Base-by-base conservation (phyloP, 2,888 invertebrate species). In the Clivina fossor region DNA sequence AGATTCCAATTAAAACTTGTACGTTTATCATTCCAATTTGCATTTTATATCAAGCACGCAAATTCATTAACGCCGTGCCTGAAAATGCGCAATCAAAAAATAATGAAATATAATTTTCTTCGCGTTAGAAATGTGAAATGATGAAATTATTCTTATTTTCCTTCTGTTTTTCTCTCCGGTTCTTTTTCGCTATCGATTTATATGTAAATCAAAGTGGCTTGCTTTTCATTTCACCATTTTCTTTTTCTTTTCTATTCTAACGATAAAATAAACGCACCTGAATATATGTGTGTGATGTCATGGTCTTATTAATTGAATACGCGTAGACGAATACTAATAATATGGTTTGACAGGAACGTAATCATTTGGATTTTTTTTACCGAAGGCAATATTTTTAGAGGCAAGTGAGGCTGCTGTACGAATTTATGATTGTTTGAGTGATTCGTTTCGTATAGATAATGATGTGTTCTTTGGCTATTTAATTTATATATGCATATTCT, bases 131-230 rank as follows among this genome's bases (percentile, higher is more conserved):
- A 22, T 47, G 30, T 33, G n/a, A n/a, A n/a, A n/a, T n/a, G n/a
- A n/a, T n/a, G n/a, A n/a, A n/a, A n/a, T n/a, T n/a, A n/a, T n/a
- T n/a, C n/a, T n/a, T n/a, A n/a, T n/a, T n/a, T n/a, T n/a, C n/a
- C n/a, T n/a, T n/a, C n/a, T n/a, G n/a, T n/a, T n/a, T n/a, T n/a
- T n/a, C n/a, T n/a, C n/a, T n/a, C n/a, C n/a, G n/a, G n/a, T n/a
- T n/a, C n/a, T n/a, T n/a, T n/a, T n/a, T n/a, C n/a, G n/a, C n/a
- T 33, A 47, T 47, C 47, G 32, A 47, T 47, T 47, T 47, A 47
- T 47, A 47, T 47, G 47, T 33, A 33, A 47, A 47, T 47, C 32
- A 47, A 46, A 47, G 47, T 33, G 47, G 32, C 47, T 22, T 47
- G 47, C 20, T 22, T n/a, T n/a, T n/a, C n/a, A n/a, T n/a, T n/a